These are phyloP conservation scores for Synergus gifuensis DNA, from an alignment of 2,888 invertebrate genomes.

Conservation along the genomic window DNA sequence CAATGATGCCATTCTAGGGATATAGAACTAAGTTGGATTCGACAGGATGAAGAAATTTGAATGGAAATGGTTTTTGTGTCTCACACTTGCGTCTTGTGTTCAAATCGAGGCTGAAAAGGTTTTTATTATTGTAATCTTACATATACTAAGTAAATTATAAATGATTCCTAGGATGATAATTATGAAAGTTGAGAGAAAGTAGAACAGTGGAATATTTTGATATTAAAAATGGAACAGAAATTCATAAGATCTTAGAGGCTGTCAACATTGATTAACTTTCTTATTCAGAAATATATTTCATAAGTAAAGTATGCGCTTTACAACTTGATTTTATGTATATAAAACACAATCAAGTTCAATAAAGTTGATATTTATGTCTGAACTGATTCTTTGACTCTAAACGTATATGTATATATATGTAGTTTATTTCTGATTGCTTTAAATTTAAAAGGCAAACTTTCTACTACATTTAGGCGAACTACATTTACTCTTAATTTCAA, in stretches of 20 bases:
- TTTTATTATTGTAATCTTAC: neutral
- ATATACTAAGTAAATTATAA: neutral
- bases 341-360: neutral
- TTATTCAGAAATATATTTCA: neutral
- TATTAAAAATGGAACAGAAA: neutral
- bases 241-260: neutral
- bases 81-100: slow-evolving; percentile 3
- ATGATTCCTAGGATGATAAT: neutral
- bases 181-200: neutral
- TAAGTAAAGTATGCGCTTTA: too few species aligned
- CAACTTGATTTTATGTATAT: neutral
- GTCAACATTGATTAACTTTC: neutral
- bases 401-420: too few species aligned
- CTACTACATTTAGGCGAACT: too few species aligned
- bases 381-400: neutral
- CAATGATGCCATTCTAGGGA: neutral
- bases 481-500: neutral
- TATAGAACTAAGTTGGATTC: slow-evolving; percentile 4
- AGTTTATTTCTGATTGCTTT: neutral
- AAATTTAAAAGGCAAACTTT: neutral
- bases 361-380: neutral
- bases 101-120: slow-evolving; percentile 29
- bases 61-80: slow-evolving; percentile 10
- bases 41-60: slow-evolving; percentile 29
- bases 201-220: neutral